Percentiles rank a stretch among this genome's conserved stretches.
phyloP scores from a whole-genome alignment of 1,140 invertebrate species.

The Anagrus nilaparvatae region DNA sequence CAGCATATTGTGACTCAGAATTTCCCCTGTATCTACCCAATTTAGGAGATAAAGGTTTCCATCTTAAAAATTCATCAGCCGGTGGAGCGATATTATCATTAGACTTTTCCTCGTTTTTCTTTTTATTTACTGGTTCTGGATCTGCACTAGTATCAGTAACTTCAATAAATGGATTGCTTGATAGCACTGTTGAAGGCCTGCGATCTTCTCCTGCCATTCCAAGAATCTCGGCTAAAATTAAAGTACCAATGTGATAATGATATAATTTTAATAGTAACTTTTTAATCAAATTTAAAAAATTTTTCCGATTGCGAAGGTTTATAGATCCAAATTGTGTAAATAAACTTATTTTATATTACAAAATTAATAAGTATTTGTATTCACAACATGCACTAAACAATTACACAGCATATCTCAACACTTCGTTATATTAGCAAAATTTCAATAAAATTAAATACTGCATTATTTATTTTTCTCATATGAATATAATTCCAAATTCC shows the following conservation, averaged over 20 bases:
- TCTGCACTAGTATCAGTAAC: slow-evolving; percentile 30
- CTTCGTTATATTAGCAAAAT: too few species aligned
- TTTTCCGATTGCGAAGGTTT: neutral
- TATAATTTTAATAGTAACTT: neutral
- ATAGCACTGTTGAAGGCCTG: slow-evolving; percentile 45
- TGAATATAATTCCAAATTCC: too few species aligned
- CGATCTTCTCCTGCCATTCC: slow-evolving; percentile 65
- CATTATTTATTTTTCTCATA: too few species aligned
- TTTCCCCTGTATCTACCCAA: slow-evolving; percentile 36
- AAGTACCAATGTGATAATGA: slow-evolving; percentile 8
- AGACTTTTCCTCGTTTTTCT: too few species aligned
- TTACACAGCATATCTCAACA: too few species aligned
- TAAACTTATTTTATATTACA: neutral
- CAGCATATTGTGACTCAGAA: slow-evolving; percentile 66
- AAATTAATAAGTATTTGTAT: too few species aligned
- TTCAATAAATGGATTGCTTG: slow-evolving; percentile 40
- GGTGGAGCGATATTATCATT: slow-evolving; percentile 47
- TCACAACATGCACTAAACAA: too few species aligned
- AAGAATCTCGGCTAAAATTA: slow-evolving; percentile 55
- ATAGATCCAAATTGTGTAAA: neutral
- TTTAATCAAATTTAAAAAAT: neutral
- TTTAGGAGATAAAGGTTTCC: slow-evolving; percentile 36
- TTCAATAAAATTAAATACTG: too few species aligned
- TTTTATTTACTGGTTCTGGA: slow-evolving; percentile 22
- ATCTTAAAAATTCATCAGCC: slow-evolving; percentile 32